phyloP scores from a whole-genome alignment of 2,113 vertebrate genomes.

The Pteropus alecto region DNA sequence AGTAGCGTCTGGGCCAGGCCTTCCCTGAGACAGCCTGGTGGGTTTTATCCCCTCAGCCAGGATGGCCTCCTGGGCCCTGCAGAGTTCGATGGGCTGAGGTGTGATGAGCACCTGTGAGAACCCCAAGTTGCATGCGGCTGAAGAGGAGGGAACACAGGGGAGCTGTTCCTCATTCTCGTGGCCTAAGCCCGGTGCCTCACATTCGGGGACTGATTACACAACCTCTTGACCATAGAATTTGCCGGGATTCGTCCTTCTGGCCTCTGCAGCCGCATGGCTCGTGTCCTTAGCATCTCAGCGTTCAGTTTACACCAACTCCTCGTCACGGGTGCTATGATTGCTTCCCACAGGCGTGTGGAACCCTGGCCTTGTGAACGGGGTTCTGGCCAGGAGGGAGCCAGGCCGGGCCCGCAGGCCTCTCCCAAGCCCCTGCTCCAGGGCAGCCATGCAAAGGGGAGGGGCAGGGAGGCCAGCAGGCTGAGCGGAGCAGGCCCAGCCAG shows the following conservation, averaged over 20 bases:
- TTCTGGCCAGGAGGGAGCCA: neutral
- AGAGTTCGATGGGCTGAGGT: neutral
- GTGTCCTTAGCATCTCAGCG: neutral
- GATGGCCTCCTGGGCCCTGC: neutral
- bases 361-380: neutral
- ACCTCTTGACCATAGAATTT: neutral
- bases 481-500: constrained; percentile 70
- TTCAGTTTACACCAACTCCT: neutral
- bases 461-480: constrained; percentile 59
- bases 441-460: constrained; percentile 1
- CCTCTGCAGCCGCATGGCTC: neutral
- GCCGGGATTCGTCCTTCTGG: rapidly evolving
- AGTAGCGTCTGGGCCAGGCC: neutral
- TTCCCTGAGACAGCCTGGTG: neutral
- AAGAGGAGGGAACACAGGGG: neutral
- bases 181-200: neutral
- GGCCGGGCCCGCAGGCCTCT: neutral
- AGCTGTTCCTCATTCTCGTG: neutral
- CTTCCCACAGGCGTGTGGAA: neutral
- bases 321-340: neutral
- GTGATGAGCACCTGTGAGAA: neutral
- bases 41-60: neutral
- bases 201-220: neutral
- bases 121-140: neutral
- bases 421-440: constrained; percentile 37